Evolutionary conservation across 1,140 invertebrate species (phyloP).

Genomic region (Ooceraea biroi): DNA sequence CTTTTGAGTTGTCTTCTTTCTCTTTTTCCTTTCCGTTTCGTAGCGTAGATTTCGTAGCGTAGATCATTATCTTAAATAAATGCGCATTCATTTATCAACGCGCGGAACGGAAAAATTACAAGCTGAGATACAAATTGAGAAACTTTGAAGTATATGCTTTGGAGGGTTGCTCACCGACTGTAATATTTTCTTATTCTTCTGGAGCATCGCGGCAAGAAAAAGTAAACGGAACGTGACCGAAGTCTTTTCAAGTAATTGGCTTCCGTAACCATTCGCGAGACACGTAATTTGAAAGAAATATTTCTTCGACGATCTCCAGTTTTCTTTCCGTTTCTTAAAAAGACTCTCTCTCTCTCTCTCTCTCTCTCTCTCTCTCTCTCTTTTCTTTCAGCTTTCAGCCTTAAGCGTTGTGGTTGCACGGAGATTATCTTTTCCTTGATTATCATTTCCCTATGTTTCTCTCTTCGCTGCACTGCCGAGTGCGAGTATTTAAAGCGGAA

Average conservation of each 20-base stretch:
- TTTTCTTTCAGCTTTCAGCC: constrained; percentile 4
- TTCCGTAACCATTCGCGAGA: constrained; percentile 50
- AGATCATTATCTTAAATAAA: background rate
- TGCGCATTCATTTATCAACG: background rate
- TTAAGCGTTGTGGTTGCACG: constrained; percentile 32
- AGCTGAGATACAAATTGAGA: constrained; percentile 5
- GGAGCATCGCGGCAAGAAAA: constrained; percentile 33
- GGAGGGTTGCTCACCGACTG: constrained; percentile 14
- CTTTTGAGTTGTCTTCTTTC: background rate
- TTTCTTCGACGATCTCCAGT: constrained; percentile 45
- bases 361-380: background rate
- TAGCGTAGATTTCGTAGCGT: background rate
- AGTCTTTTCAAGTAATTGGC: constrained; percentile 50
- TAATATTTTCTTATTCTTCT: constrained; percentile 54
- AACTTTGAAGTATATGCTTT: constrained; percentile 7
- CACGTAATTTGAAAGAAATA: constrained; percentile 59
- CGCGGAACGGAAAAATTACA: constrained; percentile 9
- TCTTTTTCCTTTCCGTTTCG: background rate
- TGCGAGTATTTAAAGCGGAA: constrained; percentile 40
- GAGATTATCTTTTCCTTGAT: constrained; percentile 60
- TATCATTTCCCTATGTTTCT: constrained; percentile 56
- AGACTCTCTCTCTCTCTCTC: constrained; percentile 12
- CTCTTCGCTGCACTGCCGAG: constrained; percentile 20
- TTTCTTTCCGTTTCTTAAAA: constrained; percentile 51
- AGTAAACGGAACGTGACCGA: constrained; percentile 49